Evolutionary conservation across 2,797 vertebrate genomes (phyloP), one percentile per base, ranked within the genome.

Genomic region (Protonibea diacanthus): DNA sequence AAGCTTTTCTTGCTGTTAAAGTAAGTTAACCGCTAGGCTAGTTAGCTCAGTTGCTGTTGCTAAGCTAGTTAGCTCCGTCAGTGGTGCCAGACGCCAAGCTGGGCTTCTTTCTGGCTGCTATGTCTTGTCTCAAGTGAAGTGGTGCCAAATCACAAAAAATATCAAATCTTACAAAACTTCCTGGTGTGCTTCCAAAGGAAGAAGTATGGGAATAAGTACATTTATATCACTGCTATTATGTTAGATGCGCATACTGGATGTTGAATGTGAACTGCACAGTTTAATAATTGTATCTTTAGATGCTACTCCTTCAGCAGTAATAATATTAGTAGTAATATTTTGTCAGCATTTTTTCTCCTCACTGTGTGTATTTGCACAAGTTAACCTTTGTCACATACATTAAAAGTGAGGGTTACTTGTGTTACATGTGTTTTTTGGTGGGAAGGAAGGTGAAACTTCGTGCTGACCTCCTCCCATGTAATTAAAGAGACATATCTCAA

Each of bases 351-450:
- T 56, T 68, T 29, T 27, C 33, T 48, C 2, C 11, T 66, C 20
- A 13, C 18, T 44, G 58, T 76, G 52, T 44, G 4, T 11, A 15
- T 57, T 55, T 63, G 14, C 45, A 57, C 10, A 38, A 42, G 25
- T 8, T 47, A 45, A 53, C 23, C 20, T 45, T 11, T 45, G 49
- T 60, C 52, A 74, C 51, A n/a, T 55, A 29, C 47, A 45, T 33
- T 59, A 52, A 5, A 13, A 40, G 11, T 49, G 33, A 60, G 27
- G 21, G 40, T 76, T 82, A 71, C 85, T 81, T 81, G 47, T 45
- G n/a, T 51, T 67, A 44, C 69, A 69, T 84, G 76, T 74, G n/a
- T n/a, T n/a, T 82, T 78, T 82, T 45, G 74, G 58, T 64, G 48
- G 55, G 17, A 18, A 74, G 67, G 68, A 65, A 51, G 51, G 65